Evolutionary conservation across 2,888 invertebrate species (phyloP).

Genomic region (Hirudinaria manillensis): DNA sequence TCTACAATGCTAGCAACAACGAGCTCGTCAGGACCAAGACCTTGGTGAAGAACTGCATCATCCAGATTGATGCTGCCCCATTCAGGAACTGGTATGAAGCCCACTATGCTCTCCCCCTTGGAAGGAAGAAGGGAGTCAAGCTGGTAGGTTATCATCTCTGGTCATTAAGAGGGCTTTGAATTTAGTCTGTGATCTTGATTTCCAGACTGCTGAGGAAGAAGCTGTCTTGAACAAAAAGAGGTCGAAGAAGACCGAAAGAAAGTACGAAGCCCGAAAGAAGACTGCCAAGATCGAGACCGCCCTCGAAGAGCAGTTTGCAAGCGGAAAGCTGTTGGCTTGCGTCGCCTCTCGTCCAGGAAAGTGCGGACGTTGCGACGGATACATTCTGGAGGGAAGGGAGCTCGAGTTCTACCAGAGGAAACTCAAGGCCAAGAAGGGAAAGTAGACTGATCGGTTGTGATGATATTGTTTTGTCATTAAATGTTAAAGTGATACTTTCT

Average conservation of each 20-base stretch:
- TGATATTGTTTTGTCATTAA: too few relatives aligned
- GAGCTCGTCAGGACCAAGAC: constrained; percentile 99
- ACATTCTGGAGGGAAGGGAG: constrained; percentile 97
- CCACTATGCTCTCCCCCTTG: constrained; percentile 88
- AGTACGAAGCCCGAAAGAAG: constrained; percentile 85
- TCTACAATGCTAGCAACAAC: constrained; percentile 99
- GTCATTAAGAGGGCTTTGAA: too few relatives aligned
- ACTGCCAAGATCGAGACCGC: constrained; percentile 84
- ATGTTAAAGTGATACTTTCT: too few relatives aligned
- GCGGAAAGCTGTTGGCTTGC: constrained; percentile 85
- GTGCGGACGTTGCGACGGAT: constrained; percentile 93
- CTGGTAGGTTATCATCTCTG: constrained; percentile 53
- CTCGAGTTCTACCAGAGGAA: constrained; percentile 93
- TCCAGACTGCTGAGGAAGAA: constrained; percentile 67
- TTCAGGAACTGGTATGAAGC: constrained; percentile 99
- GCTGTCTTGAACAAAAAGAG: constrained; percentile 86
- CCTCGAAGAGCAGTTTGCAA: constrained; percentile 91
- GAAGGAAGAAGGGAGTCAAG: constrained; percentile 86
- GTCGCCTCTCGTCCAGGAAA: constrained; percentile 95
- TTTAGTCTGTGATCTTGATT: too few relatives aligned
- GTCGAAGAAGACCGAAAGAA: constrained; percentile 83
- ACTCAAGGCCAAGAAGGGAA: constrained; percentile 70
- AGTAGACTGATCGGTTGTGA: constrained; percentile 32
- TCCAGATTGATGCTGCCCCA: constrained; percentile 92
- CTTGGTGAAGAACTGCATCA: constrained; percentile 93